These are phyloP conservation scores for Cathartes aura DNA, from an alignment of 2,113 vertebrate species.

Conservation along the genomic window DNA sequence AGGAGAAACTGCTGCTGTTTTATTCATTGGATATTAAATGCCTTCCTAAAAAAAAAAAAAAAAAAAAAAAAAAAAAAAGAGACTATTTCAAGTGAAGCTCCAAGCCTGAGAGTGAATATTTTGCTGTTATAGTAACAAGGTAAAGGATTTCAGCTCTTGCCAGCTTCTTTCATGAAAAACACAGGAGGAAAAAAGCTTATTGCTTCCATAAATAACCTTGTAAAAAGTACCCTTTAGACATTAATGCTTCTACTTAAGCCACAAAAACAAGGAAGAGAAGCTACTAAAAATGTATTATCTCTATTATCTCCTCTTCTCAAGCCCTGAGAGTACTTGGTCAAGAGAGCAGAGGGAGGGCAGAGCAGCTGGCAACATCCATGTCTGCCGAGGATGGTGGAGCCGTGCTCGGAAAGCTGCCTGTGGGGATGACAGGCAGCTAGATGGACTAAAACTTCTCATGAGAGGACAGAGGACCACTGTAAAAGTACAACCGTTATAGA, in stretches of 20 bases:
- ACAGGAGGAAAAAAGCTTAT: background rate
- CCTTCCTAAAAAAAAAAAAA: background rate
- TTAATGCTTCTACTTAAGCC: background rate
- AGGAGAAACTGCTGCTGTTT: background rate
- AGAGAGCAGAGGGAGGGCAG: background rate
- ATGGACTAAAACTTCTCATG: background rate
- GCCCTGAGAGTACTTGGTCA: background rate
- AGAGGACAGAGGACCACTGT: background rate
- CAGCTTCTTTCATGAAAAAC: background rate
- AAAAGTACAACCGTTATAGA: background rate
- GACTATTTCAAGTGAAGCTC: background rate
- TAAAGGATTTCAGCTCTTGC: background rate
- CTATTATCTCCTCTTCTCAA: background rate
- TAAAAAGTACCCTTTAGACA: background rate
- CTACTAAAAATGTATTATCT: background rate
- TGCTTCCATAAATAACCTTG: background rate
- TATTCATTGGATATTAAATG: background rate
- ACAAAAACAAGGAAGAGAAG: background rate
- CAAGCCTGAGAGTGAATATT: background rate
- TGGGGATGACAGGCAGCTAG: background rate
- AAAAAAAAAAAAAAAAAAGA: background rate
- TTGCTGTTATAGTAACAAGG: background rate
- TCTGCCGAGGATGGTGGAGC: background rate
- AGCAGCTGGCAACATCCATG: accelerated
- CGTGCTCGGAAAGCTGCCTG: background rate